Evolutionary conservation across 2,797 vertebrate species (phyloP).

Genomic region (Chanos chanos): DNA sequence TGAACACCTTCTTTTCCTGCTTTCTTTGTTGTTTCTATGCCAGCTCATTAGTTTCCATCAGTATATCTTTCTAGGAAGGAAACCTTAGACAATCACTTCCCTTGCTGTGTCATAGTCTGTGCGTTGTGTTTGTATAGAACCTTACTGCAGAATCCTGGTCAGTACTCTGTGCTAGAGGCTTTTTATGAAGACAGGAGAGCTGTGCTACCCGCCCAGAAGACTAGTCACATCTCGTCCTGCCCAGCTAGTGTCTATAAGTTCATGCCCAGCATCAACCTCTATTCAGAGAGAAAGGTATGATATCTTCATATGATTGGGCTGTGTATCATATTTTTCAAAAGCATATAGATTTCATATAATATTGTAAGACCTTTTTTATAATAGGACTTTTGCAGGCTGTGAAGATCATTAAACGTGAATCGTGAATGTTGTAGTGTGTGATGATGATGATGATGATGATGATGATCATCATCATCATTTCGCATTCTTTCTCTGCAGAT

Average conservation of each 20-base stretch:
- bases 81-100: neutral
- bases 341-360: too few species aligned
- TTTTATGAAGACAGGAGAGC: constrained; percentile 93
- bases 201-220: constrained; percentile 73
- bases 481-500: constrained; percentile 77
- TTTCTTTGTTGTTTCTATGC: neutral
- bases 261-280: constrained; percentile 90
- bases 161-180: constrained; percentile 85
- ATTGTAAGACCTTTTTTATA: too few species aligned
- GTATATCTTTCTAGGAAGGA: neutral
- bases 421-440: neutral
- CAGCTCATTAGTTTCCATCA: too few species aligned
- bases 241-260: too few species aligned
- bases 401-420: too few species aligned
- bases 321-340: neutral
- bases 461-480: too few species aligned
- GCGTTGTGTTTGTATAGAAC: too few species aligned
- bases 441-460: neutral
- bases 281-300: constrained; percentile 92
- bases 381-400: too few species aligned
- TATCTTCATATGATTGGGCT: too few species aligned
- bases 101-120: neutral
- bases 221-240: constrained; percentile 70
- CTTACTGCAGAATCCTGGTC: constrained; percentile 87
- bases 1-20: neutral